A percentile compares a stretch with the other conserved stretches of the same genome.
phyloP scores from a whole-genome alignment of 1,140 invertebrate genomes.

The Phthorimaea operculella region DNA sequence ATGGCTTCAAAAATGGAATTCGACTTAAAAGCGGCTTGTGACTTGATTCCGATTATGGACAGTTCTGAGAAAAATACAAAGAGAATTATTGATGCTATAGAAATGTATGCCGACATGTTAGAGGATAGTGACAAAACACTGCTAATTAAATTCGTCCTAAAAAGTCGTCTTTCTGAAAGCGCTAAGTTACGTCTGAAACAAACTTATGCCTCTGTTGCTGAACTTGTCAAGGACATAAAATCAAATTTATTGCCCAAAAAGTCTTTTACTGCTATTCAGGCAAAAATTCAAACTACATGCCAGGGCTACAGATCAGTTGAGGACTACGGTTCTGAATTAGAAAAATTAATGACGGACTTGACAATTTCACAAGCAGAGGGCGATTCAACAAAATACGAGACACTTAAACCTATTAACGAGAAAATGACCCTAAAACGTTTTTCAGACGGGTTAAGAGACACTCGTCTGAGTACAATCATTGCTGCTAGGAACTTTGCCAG shows the following conservation, averaged over 20 bases:
- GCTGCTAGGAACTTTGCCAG: neutral
- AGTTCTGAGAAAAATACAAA: conserved; percentile 18
- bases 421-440: conserved; percentile 5
- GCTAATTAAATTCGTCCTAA: conserved; percentile 7
- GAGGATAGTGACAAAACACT: neutral
- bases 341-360: conserved; percentile 6
- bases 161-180: conserved; percentile 4
- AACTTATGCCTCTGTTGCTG: conserved; percentile 1
- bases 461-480: conserved; percentile 4
- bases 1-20: conserved; percentile 16
- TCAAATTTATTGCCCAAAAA: conserved; percentile 2
- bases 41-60: conserved; percentile 25
- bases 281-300: neutral
- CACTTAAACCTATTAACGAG: conserved; percentile 6
- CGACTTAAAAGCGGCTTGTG: conserved; percentile 21
- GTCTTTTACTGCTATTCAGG: conserved; percentile 7
- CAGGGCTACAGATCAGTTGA: conserved; percentile 3
- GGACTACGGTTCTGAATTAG: conserved; percentile 4
- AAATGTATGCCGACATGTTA: conserved; percentile 27
- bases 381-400: neutral
- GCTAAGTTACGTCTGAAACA: conserved; percentile 7
- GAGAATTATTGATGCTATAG: conserved; percentile 25
- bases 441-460: conserved; percentile 4
- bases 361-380: conserved; percentile 8
- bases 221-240: conserved; percentile 1